Conservation (phyloP, 2,888 invertebrate species). For the Troides oblongomaculatus region DNA sequence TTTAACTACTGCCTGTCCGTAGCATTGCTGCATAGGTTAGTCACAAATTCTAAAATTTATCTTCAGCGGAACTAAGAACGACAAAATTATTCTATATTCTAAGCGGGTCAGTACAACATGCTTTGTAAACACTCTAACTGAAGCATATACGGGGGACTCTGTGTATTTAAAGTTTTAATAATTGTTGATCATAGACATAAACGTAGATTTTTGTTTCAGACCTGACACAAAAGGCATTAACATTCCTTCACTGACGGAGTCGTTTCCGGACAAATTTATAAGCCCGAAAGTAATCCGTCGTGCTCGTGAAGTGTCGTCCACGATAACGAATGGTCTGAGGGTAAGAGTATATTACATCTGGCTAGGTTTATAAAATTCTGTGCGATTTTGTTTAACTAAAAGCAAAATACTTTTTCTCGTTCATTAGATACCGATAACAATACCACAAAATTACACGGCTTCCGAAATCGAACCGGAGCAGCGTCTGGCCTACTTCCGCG, state of each 20-base stretch:
- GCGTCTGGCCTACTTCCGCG: conserved; percentile 88
- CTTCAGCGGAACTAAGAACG: too few species aligned
- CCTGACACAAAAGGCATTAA: conserved; percentile 83
- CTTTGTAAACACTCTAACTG: too few species aligned
- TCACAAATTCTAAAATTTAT: neutral
- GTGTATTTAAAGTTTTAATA: too few species aligned
- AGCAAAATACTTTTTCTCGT: neutral
- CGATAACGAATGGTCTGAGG: conserved; percentile 81
- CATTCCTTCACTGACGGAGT: conserved; percentile 85
- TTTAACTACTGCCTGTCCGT: conserved; percentile 87
- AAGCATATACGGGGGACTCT: too few species aligned
- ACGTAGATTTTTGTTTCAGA: conserved; percentile 40
- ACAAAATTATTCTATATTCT: too few species aligned
- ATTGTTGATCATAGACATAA: neutral
- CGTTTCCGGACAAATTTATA: conserved; percentile 90
- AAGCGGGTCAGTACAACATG: too few species aligned
- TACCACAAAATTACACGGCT: conserved; percentile 87
- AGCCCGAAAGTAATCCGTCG: conserved; percentile 84
- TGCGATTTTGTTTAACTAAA: too few species aligned
- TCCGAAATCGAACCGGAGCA: conserved; percentile 87
- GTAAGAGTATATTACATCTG: conserved; percentile 56
- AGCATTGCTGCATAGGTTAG: conserved; percentile 82
- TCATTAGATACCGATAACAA: conserved; percentile 80
- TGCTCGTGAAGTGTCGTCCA: conserved; percentile 83
- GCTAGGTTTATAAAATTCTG: neutral